Conservation (phyloP, 2,797 vertebrate species). For the Hoplostethus atlanticus region DNA sequence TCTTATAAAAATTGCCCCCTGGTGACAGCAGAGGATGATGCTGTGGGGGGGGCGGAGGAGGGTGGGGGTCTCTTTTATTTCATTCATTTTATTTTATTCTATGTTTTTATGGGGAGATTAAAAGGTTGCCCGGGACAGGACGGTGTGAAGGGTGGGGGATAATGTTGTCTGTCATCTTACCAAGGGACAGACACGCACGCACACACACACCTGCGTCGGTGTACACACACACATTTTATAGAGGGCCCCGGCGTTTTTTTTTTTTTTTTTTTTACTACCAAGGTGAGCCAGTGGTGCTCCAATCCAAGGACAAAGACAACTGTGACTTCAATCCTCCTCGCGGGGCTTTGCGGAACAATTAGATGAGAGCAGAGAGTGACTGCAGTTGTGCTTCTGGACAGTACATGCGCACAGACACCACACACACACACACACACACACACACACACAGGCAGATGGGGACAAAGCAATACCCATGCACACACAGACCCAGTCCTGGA, state of each 20-base stretch:
- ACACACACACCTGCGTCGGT: slow-evolving; percentile 30
- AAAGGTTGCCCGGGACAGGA: slow-evolving; percentile 77
- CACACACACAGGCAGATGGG: slow-evolving; percentile 2
- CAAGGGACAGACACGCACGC: slow-evolving; percentile 53
- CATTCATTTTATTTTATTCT: slow-evolving; percentile 46
- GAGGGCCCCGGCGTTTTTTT: slow-evolving; percentile 40
- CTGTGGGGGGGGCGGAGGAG: not conserved
- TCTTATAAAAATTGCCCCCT: slow-evolving; percentile 84
- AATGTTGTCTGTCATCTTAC: slow-evolving; percentile 84
- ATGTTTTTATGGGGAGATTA: slow-evolving; percentile 46
- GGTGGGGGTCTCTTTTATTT: slow-evolving; percentile 21
- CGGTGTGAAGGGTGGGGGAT: slow-evolving; percentile 70
- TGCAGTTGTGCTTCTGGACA: slow-evolving; percentile 72
- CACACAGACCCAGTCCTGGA: not conserved
- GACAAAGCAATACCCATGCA: not conserved
- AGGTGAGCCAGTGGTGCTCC: slow-evolving; percentile 72
- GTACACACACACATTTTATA: slow-evolving; percentile 46
- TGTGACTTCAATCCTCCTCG: slow-evolving; percentile 72
- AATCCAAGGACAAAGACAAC: slow-evolving; percentile 85
- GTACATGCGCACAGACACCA: not conserved
- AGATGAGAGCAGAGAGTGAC: slow-evolving; percentile 71
- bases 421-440: too few species aligned
- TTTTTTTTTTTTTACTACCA: slow-evolving; percentile 72
- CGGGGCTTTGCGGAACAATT: slow-evolving; percentile 78
- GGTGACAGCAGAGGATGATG: slow-evolving; percentile 73